Conservation (phyloP, 2,888 invertebrate species). For the Anoplius nigerrimus region DNA sequence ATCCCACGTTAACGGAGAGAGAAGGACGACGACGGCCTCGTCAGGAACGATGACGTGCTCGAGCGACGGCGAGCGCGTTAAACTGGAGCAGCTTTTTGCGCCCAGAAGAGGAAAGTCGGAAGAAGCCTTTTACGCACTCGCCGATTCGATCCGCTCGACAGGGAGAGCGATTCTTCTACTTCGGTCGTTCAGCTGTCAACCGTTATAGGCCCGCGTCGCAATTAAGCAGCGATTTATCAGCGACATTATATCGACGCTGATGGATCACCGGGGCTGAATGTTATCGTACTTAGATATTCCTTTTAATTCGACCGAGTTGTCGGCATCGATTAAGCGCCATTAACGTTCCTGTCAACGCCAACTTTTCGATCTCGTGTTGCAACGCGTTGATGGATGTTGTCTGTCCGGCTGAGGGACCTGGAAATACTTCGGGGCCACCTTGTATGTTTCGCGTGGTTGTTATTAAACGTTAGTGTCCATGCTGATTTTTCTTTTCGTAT, state of each 20-base stretch:
- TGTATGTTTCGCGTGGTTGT: no score
- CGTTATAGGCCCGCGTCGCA: slow-evolving; percentile 35
- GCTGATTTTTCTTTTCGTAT: no score
- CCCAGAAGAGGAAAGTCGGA: slow-evolving; percentile 36
- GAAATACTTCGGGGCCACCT: no score
- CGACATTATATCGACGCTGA: slow-evolving; percentile 45
- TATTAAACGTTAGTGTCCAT: no score
- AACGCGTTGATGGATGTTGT: no score
- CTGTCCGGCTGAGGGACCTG: no score
- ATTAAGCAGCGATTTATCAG: slow-evolving; percentile 55
- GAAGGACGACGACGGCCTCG: slow-evolving; percentile 1
- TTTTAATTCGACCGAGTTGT: no score
- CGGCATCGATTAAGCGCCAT: no score
- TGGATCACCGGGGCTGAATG: slow-evolving; percentile 18
- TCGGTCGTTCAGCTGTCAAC: slow-evolving; percentile 27
- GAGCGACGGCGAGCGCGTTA: slow-evolving; percentile 5
- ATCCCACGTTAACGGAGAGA: no score
- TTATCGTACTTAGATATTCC: no score
- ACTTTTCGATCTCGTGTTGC: no score
- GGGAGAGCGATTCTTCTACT: slow-evolving; percentile 47
- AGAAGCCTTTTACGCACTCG: slow-evolving; percentile 43
- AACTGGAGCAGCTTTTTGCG: slow-evolving; percentile 53
- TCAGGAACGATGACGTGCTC: slow-evolving; percentile 5
- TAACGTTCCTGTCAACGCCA: no score
- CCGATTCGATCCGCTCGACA: slow-evolving; percentile 22